phyloP scores from a whole-genome alignment of 2,797 vertebrate species.

The Alosa sapidissima region DNA sequence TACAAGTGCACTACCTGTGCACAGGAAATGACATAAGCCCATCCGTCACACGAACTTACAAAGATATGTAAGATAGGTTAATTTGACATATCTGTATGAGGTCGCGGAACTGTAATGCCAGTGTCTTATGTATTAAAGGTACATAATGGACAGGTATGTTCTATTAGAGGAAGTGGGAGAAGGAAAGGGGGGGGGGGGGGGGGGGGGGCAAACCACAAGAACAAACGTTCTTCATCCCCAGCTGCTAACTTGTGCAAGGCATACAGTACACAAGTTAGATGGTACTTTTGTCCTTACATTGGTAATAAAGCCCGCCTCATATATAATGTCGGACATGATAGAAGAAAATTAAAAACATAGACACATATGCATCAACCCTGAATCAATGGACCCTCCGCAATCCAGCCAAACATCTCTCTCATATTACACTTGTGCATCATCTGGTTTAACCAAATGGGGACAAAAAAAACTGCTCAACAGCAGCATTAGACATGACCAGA shows the following conservation, averaged over 20 bases:
- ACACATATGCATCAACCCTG: conserved; percentile 44
- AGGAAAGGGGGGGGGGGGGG: not conserved
- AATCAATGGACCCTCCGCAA: conserved; percentile 47
- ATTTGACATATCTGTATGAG: not conserved
- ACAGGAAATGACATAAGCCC: conserved; percentile 24
- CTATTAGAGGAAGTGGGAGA: not conserved
- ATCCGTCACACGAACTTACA: not conserved
- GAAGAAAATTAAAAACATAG: conserved; percentile 28
- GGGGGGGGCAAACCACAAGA: not conserved
- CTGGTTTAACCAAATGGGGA: not conserved
- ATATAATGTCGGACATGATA: not conserved
- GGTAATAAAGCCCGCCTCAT: conserved; percentile 55
- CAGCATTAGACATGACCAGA: conserved; percentile 41
- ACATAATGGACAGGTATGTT: not conserved
- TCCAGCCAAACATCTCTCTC: not conserved
- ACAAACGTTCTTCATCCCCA: not conserved
- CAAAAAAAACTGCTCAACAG: conserved; percentile 34
- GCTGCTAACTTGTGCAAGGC: not conserved
- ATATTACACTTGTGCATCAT: not conserved
- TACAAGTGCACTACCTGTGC: conserved; percentile 37
- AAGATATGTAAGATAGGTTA: not conserved
- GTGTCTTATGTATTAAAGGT: conserved; percentile 21
- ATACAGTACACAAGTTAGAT: conserved; percentile 50
- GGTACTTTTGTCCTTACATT: conserved; percentile 42
- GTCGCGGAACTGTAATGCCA: not conserved